These are phyloP conservation scores for Scylla paramamosain DNA, from an alignment of 1,140 invertebrate genomes.

Conservation along the genomic window DNA sequence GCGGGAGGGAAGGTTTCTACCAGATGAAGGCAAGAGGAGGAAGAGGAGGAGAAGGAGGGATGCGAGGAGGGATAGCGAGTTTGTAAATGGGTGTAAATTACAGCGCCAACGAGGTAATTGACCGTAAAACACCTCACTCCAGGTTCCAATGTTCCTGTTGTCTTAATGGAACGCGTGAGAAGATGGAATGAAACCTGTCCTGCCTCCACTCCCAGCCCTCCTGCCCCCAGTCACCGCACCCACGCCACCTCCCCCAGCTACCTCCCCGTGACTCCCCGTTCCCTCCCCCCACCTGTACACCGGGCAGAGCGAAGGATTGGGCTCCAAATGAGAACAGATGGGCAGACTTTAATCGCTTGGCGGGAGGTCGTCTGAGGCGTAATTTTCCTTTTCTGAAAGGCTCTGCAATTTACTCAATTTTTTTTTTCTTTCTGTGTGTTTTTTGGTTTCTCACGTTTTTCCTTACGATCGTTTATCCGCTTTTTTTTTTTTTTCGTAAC, in stretches of 20 bases:
- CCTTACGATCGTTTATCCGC: not conserved
- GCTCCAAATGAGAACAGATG: not conserved
- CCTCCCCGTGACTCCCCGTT: no score
- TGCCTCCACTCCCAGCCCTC: not conserved
- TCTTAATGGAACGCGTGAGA: slow-evolving; percentile 13
- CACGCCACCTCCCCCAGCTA: no score
- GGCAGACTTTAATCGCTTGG: not conserved
- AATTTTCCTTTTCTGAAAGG: slow-evolving; percentile 1
- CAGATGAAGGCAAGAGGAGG: not conserved
- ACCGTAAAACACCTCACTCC: slow-evolving; percentile 19
- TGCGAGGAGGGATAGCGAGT: not conserved
- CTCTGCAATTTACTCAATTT: not conserved
- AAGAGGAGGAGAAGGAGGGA: not conserved
- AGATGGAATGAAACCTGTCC: slow-evolving; percentile 11
- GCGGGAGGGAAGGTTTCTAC: no score
- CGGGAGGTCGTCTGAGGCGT: slow-evolving; percentile 17
- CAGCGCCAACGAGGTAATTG: not conserved
- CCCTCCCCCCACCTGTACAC: not conserved
- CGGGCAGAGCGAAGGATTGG: not conserved
- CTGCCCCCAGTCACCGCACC: no score
- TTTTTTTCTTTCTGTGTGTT: not conserved
- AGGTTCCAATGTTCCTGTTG: slow-evolving; percentile 13
- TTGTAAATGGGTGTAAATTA: slow-evolving; percentile 15
- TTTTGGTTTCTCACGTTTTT: slow-evolving; percentile 10
- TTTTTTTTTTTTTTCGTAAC: not conserved